Conservation (phyloP, 2,888 invertebrate genomes). For the Apotomis capreana region DNA sequence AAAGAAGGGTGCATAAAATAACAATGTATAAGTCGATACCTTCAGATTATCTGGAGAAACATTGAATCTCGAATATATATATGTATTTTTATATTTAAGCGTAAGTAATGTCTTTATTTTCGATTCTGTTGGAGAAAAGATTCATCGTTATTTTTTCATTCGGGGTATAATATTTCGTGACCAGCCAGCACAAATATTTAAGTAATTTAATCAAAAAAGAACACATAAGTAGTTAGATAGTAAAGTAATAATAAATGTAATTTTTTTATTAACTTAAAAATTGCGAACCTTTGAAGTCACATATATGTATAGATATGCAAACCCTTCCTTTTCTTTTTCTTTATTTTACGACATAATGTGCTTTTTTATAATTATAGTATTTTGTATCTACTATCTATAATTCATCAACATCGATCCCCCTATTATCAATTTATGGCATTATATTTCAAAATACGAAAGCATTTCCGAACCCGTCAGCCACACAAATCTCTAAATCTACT, state of each 20-base stretch:
- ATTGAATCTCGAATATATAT: constrained; percentile 13
- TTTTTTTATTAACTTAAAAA: too few species aligned
- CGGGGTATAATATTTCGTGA: not conserved
- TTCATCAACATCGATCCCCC: not conserved
- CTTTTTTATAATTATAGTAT: not conserved
- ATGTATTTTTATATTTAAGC: constrained; percentile 1
- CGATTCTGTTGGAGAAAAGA: not conserved
- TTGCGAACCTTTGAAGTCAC: too few species aligned
- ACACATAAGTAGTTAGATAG: too few species aligned
- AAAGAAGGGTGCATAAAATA: constrained; percentile 79
- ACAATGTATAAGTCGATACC: constrained; percentile 60
- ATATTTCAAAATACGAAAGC: constrained; percentile 1
- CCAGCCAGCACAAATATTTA: too few species aligned
- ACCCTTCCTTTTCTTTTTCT: too few species aligned
- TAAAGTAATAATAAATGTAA: too few species aligned
- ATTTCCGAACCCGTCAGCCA: constrained; percentile 10
- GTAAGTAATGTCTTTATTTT: not conserved
- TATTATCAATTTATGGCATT: not conserved
- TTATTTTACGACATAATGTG: too few species aligned
- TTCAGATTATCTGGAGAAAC: constrained; percentile 33
- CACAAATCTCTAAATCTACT: constrained; percentile 19
- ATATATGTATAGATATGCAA: too few species aligned
- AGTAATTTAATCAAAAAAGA: too few species aligned
- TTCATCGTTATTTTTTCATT: too few species aligned
- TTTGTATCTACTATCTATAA: not conserved